phyloP scores from a whole-genome alignment of 37 sponge, comb jelly and placozoan genomes.

The Cladorhizidae sp. region DNA sequence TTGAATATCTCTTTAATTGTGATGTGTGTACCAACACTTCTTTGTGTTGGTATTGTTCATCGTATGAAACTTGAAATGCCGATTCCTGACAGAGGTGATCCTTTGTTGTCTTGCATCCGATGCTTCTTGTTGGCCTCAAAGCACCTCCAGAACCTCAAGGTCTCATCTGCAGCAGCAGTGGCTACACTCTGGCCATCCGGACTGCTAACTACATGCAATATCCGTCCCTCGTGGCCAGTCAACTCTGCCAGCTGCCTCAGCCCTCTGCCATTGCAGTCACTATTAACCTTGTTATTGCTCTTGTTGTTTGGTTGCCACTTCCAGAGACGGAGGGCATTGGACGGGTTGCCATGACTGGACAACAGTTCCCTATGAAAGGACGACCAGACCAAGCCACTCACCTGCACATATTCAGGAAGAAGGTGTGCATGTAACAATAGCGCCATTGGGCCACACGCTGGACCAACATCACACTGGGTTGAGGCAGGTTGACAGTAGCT shows the following conservation, averaged over 20 bases:
- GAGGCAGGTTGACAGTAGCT: too few species aligned
- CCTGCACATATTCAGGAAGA: too few species aligned
- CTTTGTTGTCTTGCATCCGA: background rate
- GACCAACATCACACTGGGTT: too few species aligned
- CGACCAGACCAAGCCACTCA: conserved; percentile 84
- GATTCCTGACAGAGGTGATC: background rate
- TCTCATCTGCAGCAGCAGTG: conserved; percentile 90
- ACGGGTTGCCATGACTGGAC: conserved; percentile 83
- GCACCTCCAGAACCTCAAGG: conserved; percentile 90
- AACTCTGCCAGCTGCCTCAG: conserved; percentile 56
- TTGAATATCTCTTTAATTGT: too few species aligned
- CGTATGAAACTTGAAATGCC: conserved; percentile 18
- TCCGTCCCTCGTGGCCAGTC: conserved; percentile 72
- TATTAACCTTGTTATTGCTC: background rate
- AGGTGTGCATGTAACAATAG: too few species aligned
- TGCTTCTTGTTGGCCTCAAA: conserved; percentile 27
- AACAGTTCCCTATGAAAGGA: conserved; percentile 71
- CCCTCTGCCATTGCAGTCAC: background rate
- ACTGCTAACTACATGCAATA: conserved; percentile 67
- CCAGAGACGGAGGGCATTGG: conserved; percentile 84
- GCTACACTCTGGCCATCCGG: conserved; percentile 86
- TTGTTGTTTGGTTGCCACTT: conserved; percentile 17
- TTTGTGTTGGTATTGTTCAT: background rate
- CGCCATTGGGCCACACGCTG: too few species aligned
- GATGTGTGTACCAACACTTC: too few species aligned